Evolutionary conservation across 1,140 invertebrate species (phyloP), one percentile per base, ranked within the genome.

Genomic region (Anadara kagoshimensis): DNA sequence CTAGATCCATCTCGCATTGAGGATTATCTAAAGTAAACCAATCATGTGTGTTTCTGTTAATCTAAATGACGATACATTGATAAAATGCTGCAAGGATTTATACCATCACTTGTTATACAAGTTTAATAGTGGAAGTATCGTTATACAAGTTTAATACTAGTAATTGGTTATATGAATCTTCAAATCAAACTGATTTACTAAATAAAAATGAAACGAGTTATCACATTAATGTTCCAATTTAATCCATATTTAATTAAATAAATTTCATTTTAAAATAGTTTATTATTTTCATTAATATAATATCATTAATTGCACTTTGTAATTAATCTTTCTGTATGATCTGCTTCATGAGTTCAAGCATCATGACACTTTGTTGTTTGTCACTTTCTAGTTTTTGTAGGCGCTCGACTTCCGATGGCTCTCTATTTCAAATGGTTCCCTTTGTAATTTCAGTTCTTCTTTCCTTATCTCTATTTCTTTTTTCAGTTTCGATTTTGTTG

Each of bases 391-490:
- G 14, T 11, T 43, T 67, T 20, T 43, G 51, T 41, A 24, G 5
- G 14, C 64, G 41, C 14, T 67, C 53, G 12, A n/a, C n/a, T n/a
- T n/a, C n/a, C n/a, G n/a, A n/a, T 57, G 26, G 4, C 36, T 36
- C 43, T 67, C 64, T 14, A 56, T 0, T 53, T 65, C 47, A 26
- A 65, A 65, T 12, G 1, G 20, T 53, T 65, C 62, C 29, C 26
- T 54, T 24, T 67, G 51, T 14, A 56, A 41, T 14, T 56, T 56
- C 12, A 54, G 24, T 44, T 67, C 51, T 57, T 43, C 51, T 36
- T 67, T 54, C 11, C 41, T 67, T 1, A 67, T 11, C 4, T 53
- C 24, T 5, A 67, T 5, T 57, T 67, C 64, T 24, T 56, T 41
- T 29, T 43, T 22, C 44, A 43, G 54, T 10, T 36, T 45, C 11